A percentile compares a stretch with the other conserved stretches of the same genome.
Evolutionary conservation across 1,140 invertebrate species (phyloP).

Genomic region (Oryctes rhinoceros): DNA sequence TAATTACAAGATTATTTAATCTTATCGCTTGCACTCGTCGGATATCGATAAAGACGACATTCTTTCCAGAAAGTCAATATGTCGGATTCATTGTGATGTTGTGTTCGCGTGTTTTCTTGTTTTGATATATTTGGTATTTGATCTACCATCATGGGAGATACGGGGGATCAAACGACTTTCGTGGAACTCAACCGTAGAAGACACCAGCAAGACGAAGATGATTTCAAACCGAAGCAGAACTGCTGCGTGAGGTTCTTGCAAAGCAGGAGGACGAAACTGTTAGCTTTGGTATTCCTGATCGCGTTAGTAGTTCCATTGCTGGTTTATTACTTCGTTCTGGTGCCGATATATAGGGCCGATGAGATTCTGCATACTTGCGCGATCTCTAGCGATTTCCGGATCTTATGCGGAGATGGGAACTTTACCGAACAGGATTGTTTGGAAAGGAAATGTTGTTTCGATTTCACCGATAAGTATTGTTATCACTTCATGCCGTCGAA

Average conservation of each 20-base stretch:
- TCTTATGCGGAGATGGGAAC: conserved; percentile 51
- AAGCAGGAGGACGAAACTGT: neutral
- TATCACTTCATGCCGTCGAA: conserved; percentile 55
- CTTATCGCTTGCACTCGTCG: neutral
- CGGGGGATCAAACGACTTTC: neutral
- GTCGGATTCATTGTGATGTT: neutral
- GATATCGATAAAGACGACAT: neutral
- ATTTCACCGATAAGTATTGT: conserved; percentile 48
- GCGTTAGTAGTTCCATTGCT: conserved; percentile 11
- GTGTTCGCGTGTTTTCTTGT: neutral
- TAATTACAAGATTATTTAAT: neutral
- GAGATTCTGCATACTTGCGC: neutral
- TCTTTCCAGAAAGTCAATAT: neutral
- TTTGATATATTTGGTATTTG: neutral
- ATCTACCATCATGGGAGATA: neutral
- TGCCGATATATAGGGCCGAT: neutral
- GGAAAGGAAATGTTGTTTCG: conserved; percentile 52
- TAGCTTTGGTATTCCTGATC: neutral
- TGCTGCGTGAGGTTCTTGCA: neutral
- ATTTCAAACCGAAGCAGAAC: neutral
- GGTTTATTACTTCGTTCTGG: neutral
- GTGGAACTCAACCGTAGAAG: neutral
- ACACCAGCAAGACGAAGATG: neutral
- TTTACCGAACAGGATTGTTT: conserved; percentile 48
- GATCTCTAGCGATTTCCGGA: conserved; percentile 43